Conservation (phyloP, 2,888 invertebrate species). For the Trachelus stipa region DNA sequence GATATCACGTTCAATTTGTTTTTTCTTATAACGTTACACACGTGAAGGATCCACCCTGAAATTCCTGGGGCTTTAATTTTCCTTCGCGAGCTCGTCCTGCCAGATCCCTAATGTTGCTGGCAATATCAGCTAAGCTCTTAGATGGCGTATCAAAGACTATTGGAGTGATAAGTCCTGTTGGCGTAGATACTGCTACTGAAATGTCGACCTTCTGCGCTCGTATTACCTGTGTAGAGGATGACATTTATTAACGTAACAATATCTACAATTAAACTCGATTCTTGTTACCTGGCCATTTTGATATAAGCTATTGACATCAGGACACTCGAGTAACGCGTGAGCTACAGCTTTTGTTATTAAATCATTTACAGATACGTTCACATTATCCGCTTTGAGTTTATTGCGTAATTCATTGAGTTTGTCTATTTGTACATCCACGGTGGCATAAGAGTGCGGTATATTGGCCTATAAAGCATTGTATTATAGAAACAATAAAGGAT, state of each 20-base stretch:
- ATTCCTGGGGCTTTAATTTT: constrained; percentile 76
- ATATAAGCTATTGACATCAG: constrained; percentile 67
- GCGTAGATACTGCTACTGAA: constrained; percentile 75
- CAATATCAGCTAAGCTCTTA: constrained; percentile 70
- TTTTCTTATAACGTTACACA: constrained; percentile 45
- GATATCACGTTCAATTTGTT: background rate
- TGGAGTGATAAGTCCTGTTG: constrained; percentile 75
- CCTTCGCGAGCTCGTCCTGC: constrained; percentile 72
- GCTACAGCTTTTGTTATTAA: constrained; percentile 75
- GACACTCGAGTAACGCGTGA: constrained; percentile 70
- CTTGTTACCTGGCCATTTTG: constrained; percentile 64
- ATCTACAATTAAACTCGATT: constrained; percentile 8
- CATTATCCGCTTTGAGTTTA: constrained; percentile 68
- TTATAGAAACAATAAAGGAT: constrained; percentile 4
- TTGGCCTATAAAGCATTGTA: constrained; percentile 65
- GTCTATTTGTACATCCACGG: constrained; percentile 70
- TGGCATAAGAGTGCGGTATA: constrained; percentile 76
- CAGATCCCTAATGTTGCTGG: constrained; percentile 68
- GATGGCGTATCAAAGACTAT: constrained; percentile 71
- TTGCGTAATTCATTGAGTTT: constrained; percentile 68
- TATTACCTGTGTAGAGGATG: constrained; percentile 50
- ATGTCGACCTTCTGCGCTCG: constrained; percentile 69
- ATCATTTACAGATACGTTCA: constrained; percentile 75
- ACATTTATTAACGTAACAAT: constrained; percentile 14
- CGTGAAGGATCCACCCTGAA: constrained; percentile 73